phyloP scores from a whole-genome alignment of 53 echinoderm and acorn worm genomes.

The Arbacia lixula region DNA sequence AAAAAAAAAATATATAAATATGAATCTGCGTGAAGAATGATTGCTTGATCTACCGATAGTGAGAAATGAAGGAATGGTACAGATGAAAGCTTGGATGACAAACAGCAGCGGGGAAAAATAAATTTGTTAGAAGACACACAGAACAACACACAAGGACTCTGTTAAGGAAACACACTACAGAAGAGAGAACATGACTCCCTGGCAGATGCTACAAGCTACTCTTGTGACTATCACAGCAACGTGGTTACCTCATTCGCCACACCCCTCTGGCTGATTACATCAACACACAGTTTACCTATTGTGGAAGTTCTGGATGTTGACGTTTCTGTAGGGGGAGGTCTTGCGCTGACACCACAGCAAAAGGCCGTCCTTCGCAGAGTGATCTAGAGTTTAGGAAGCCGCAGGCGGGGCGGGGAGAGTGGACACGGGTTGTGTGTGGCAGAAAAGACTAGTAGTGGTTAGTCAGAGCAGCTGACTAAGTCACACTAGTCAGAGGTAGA shows the following conservation, averaged over 20 bases:
- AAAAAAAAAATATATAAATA: too few relatives aligned
- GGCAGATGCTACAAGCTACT: too few relatives aligned
- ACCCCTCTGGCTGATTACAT: not conserved
- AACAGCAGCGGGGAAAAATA: too few relatives aligned
- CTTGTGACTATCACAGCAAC: constrained; percentile 18
- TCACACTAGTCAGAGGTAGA: not conserved
- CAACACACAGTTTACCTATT: constrained; percentile 83
- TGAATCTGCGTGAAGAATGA: constrained; percentile 4
- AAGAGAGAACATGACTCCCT: too few relatives aligned
- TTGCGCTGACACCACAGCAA: constrained; percentile 99
- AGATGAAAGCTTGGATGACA: too few relatives aligned
- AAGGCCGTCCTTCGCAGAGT: constrained; percentile 98
- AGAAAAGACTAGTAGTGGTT: constrained; percentile 45
- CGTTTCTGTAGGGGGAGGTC: constrained; percentile 97
- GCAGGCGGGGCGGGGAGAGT: constrained; percentile 40
- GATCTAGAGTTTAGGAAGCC: constrained; percentile 84
- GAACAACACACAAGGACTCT: too few relatives aligned
- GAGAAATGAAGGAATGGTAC: too few relatives aligned
- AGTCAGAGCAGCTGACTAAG: constrained; percentile 16
- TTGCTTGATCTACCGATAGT: too few relatives aligned
- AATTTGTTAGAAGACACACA: too few relatives aligned
- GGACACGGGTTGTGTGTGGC: constrained; percentile 47
- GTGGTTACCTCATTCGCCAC: not conserved
- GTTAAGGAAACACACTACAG: too few relatives aligned
- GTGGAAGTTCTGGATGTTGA: constrained; percentile 91